Evolutionary conservation across 1,140 invertebrate genomes (phyloP), one percentile per base, ranked within the genome.

Genomic region (Amyelois transitella): DNA sequence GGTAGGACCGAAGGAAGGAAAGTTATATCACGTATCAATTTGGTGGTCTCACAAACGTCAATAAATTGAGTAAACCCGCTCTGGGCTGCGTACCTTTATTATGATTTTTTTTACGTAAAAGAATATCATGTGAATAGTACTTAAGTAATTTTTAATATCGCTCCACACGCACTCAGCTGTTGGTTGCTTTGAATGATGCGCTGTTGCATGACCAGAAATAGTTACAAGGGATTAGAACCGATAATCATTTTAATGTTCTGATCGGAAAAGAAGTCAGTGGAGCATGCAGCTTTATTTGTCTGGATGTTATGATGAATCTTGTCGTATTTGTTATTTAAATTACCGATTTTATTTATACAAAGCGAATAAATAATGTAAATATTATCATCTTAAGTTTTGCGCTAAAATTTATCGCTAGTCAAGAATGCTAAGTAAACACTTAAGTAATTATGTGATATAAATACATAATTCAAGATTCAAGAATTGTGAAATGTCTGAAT

Each of bases 21-120:
- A 68, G 64, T 58, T 61, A 55, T 58, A 8, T 50, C 54, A 56
- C 54, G 18, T 43, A 64, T 66, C 14, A 44, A 51, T 62, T 61
- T 63, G 63, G 69, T 44, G 63, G 59, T 43, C 48, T 50, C 59
- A 60, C 71, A 70, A 58, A 53, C 45, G 45, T 55, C 53, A 32
- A 56, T 66, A 67, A 61, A 62, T 70, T 64, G 65, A 71, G 63
- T 72, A 60, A 61, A 43, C 44, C 21, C 25, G 65, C 70, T 56
- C 44, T 54, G 51, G 72, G 72, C 69, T 55, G 50, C 50, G 10
- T 38, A 14, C 17, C n/a, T n/a, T n/a, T n/a, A n/a, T 38, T 38
- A 38, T 38, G 5, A 14, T 38, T 38, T 38, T 6, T 14, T 5
- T 12, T 12, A 32, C 25, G 25, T 38, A 12, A 38, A 38, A 38